Evolutionary conservation across 2,797 vertebrate species (phyloP), one percentile per base, ranked within the genome.

Genomic region (Sorex maritimensis): DNA sequence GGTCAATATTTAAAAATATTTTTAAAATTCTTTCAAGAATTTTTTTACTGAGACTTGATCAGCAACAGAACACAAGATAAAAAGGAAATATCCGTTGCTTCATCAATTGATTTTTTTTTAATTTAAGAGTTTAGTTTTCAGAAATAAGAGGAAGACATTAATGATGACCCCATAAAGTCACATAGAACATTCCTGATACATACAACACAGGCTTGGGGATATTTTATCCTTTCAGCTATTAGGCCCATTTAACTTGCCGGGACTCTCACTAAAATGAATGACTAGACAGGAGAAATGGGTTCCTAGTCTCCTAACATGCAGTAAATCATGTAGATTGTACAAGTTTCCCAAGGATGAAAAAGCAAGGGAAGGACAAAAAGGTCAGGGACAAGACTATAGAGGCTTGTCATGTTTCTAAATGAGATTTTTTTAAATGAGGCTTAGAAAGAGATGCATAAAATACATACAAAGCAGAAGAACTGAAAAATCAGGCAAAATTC

Each of bases 331-430:
- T 34, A 34, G 34, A 34, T 34, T 34, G 34, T 34, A 34, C 34
- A 34, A 34, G 34, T 34, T 34, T 34, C 34, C 34, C 34, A 34
- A 34, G 34, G 34, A 34, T 34, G 34, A 34, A 34, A 34, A 34
- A 34, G 34, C 34, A 34, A 34, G 34, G 34, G 34, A 34, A 34
- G 34, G 34, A 34, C 34, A 34, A 34, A 34, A 34, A 34, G 34
- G 34, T 34, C 34, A 34, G 34, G 34, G 34, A 34, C 63, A 68
- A 65, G 80, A 65, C 23, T 79, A 58, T 34, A 78, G 55, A 68
- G 28, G 19, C 69, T 88, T 88, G 46, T 78, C 38, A 34, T 72
- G 77, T 82, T 94, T 72, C 61, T 83, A 94, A 81, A 80, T 83
- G 38, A 89, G 46, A 81, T 86, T 85, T 34, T 34, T 34, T 34